A percentile compares a stretch with the other conserved stretches of the same genome.
These are phyloP conservation scores for Invenusta paracnida DNA, from an alignment of 2,888 invertebrate species.

Conservation along the genomic window DNA sequence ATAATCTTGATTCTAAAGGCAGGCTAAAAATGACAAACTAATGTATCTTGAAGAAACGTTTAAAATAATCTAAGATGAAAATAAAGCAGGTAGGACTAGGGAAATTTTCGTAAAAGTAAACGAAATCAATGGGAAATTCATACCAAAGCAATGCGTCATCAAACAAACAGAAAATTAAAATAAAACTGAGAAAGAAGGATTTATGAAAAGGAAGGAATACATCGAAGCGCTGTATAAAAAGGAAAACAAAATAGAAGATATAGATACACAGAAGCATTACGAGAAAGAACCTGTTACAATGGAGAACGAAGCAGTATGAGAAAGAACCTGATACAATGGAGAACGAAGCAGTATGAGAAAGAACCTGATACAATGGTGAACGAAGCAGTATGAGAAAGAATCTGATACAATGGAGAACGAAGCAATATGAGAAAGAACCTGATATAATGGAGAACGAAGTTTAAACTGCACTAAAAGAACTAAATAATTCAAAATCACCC, in stretches of 20 bases:
- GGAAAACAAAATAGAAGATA: neutral
- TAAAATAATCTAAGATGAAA: neutral
- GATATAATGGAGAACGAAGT: neutral
- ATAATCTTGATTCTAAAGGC: neutral
- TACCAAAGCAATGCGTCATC: neutral
- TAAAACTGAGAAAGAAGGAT: neutral
- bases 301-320: neutral
- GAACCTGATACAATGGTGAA: neutral
- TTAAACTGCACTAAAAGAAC: neutral
- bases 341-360: neutral
- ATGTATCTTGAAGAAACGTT: neutral
- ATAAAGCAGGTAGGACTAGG: neutral
- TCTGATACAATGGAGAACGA: neutral
- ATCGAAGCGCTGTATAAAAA: neutral
- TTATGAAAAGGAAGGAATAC: neutral
- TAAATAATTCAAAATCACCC: neutral
- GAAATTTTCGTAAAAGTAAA: neutral
- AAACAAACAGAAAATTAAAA: neutral
- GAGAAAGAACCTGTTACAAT: neutral
- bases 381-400: neutral
- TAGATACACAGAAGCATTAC: neutral
- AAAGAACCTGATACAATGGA: neutral
- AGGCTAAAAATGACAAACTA: neutral
- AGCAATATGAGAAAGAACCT: neutral
- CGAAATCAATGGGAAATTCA: neutral